Evolutionary conservation across 1,140 invertebrate species (phyloP).

Genomic region (Berghia stephanieae): DNA sequence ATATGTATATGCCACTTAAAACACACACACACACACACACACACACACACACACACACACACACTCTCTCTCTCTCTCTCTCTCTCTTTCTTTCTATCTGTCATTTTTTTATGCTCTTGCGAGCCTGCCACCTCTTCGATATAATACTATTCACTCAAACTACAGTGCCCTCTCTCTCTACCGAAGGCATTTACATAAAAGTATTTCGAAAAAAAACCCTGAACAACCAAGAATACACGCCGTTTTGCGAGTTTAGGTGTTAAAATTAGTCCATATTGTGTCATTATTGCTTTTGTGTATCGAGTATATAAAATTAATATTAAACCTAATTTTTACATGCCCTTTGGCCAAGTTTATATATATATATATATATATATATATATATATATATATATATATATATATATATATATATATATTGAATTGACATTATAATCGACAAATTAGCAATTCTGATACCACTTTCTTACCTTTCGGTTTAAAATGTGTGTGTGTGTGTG

Average conservation of each 20-base stretch:
- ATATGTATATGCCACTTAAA: no score
- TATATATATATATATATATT: no score
- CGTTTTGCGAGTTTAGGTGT: no score
- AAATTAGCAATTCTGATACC: no score
- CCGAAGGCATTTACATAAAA: neutral
- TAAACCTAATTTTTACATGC: neutral
- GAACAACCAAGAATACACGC: no score
- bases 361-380: neutral
- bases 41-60: neutral
- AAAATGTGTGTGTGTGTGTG: slow-evolving; percentile 12
- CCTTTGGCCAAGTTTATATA: neutral
- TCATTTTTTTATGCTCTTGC: neutral
- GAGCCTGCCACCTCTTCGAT: neutral
- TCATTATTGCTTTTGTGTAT: no score
- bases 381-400: neutral
- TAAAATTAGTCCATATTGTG: no score
- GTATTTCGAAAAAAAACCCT: no score
- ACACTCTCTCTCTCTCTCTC: slow-evolving; percentile 4
- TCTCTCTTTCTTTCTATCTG: neutral
- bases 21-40: no score
- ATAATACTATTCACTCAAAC: neutral
- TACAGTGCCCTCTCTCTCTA: neutral
- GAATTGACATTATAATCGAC: no score
- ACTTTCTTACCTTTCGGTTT: no score
- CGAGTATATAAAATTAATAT: no score